Conservation (phyloP, 2,113 vertebrate species). For the Dascyllus trimaculatus region DNA sequence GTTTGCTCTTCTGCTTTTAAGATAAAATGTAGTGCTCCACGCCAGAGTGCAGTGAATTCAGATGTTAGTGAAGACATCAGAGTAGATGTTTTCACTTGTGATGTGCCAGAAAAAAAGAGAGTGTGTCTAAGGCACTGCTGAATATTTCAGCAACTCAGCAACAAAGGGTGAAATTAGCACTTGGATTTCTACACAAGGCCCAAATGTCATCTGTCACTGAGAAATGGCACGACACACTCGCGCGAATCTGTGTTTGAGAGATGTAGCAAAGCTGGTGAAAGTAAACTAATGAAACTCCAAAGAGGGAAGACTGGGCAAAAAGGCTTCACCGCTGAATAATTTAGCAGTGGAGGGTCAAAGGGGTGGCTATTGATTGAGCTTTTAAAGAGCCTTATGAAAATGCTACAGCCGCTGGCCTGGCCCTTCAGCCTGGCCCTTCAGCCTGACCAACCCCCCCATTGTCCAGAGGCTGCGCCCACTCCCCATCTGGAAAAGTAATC, state of each 20-base stretch:
- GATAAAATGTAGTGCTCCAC: conserved; percentile 72
- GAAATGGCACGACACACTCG: conserved; percentile 80
- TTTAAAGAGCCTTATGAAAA: conserved; percentile 88
- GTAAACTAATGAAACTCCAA: conserved; percentile 89
- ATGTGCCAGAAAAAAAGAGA: conserved; percentile 60
- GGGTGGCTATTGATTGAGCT: conserved; percentile 90
- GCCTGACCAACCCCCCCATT: conserved; percentile 78
- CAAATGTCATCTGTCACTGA: conserved; percentile 72
- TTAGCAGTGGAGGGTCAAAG: conserved; percentile 87
- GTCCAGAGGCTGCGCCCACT: conserved; percentile 50
- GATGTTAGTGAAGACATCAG: conserved; percentile 80
- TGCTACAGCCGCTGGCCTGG: conserved; percentile 82
- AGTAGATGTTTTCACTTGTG: conserved; percentile 72
- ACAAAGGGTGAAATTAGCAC: conserved; percentile 65
- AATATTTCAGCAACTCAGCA: conserved; percentile 59
- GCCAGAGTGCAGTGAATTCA: conserved; percentile 51
- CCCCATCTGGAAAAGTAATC: conserved; percentile 89
- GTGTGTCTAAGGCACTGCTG: conserved; percentile 53
- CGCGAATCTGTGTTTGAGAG: conserved; percentile 75
- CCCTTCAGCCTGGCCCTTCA: conserved; percentile 82
- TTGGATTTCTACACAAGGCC: conserved; percentile 71
- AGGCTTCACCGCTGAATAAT: conserved; percentile 91
- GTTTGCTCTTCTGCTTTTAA: conserved; percentile 67
- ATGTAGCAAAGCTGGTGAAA: conserved; percentile 72
- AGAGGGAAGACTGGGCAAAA: conserved; percentile 50